Evolutionary conservation across 2,888 invertebrate species (phyloP).

Genomic region (Heteropelma amictum): DNA sequence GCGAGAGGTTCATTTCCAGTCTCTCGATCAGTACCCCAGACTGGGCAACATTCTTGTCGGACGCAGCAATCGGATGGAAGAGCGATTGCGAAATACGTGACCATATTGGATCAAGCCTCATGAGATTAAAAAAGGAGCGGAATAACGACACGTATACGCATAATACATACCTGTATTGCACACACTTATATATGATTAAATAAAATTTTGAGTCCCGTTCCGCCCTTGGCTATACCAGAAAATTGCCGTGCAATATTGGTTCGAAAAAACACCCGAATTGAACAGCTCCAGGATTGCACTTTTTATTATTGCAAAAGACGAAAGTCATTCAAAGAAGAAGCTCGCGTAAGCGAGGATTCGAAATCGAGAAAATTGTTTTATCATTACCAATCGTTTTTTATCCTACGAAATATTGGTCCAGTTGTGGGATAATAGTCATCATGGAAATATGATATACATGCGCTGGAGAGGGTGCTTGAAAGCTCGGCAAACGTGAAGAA

Average conservation of each 20-base stretch:
- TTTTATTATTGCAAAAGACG: not conserved
- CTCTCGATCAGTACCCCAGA: conserved; percentile 56
- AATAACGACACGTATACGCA: conserved; percentile 43
- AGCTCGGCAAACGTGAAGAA: conserved; percentile 12
- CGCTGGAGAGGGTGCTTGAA: not conserved
- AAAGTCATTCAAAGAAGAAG: not conserved
- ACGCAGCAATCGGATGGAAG: conserved; percentile 12
- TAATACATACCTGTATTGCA: not conserved
- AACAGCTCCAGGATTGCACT: not conserved
- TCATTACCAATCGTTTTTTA: no score
- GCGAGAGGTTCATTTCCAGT: conserved; percentile 65
- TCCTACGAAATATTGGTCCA: no score
- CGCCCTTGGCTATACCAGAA: no score
- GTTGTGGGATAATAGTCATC: not conserved
- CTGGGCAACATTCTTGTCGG: conserved; percentile 19
- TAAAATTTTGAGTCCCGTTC: no score
- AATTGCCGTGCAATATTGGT: no score
- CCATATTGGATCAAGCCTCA: not conserved
- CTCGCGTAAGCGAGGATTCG: not conserved
- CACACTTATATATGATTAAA: no score
- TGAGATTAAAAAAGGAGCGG: conserved; percentile 63
- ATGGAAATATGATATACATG: not conserved
- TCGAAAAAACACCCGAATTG: conserved; percentile 43
- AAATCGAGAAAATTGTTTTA: not conserved
- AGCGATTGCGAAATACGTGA: conserved; percentile 28